Conservation (phyloP, 2,888 invertebrate species). For the Drosophila multiciliata region DNA sequence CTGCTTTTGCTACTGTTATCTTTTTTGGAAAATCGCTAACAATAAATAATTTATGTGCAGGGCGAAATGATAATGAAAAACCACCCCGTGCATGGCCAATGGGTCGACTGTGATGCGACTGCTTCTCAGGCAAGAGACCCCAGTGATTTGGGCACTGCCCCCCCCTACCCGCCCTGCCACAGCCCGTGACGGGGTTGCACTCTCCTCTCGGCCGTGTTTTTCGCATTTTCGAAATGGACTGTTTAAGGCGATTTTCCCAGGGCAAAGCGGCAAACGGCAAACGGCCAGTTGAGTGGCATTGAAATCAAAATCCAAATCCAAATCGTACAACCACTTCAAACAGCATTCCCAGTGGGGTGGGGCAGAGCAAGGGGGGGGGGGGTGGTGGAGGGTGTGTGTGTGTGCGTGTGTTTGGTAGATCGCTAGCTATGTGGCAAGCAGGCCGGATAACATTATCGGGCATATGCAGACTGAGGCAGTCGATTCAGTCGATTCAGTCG, state of each 20-base stretch:
- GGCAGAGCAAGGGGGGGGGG: too few species aligned
- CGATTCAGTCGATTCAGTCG: conserved; percentile 14
- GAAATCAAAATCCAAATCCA: conserved; percentile 78
- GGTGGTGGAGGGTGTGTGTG: background rate
- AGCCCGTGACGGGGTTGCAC: conserved; percentile 43
- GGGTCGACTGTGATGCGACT: conserved; percentile 57
- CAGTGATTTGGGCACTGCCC: conserved; percentile 21
- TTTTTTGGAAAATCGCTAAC: conserved; percentile 81
- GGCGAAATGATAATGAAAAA: conserved; percentile 79
- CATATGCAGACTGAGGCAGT: conserved; percentile 58
- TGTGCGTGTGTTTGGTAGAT: conserved; percentile 8
- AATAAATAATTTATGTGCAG: conserved; percentile 81
- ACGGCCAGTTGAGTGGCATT: conserved; percentile 78
- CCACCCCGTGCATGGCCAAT: conserved; percentile 77
- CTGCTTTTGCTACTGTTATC: conserved; percentile 58
- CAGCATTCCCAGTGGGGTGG: conserved; percentile 13
- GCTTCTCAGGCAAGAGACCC: conserved; percentile 33
- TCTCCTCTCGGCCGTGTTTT: conserved; percentile 40
- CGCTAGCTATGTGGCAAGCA: conserved; percentile 9
- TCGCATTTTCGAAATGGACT: conserved; percentile 73
- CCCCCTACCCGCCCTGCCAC: background rate
- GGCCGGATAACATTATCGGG: conserved; percentile 60
- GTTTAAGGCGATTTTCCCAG: conserved; percentile 81
- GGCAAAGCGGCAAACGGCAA: conserved; percentile 23
- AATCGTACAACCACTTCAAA: conserved; percentile 78